A percentile compares a stretch with the other conserved stretches of the same genome.
These are phyloP conservation scores for Amphimedon queenslandica DNA, from an alignment of 37 sponge, comb jelly and placozoan species.

Conservation along the genomic window DNA sequence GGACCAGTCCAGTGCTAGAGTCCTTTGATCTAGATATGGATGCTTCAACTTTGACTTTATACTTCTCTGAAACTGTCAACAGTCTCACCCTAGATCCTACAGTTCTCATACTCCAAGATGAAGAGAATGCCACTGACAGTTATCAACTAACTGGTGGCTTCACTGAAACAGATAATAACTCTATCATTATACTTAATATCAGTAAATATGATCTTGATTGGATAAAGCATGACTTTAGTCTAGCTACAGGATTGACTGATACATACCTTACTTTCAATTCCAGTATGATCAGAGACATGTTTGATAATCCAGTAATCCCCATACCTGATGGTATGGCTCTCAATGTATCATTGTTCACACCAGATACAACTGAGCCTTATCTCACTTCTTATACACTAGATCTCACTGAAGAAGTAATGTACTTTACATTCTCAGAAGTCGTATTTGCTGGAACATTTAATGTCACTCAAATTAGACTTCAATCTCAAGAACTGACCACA, in stretches of 20 bases:
- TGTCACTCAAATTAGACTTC: conserved; percentile 42
- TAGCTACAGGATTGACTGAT: conserved; percentile 30
- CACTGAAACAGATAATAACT: conserved; percentile 47
- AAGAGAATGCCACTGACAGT: neutral
- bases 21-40: conserved; percentile 75
- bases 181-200: conserved; percentile 71
- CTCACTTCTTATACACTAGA: conserved; percentile 66
- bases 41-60: conserved; percentile 57
- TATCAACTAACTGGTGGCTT: conserved; percentile 69
- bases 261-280: conserved; percentile 64
- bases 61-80: conserved; percentile 92
- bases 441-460: conserved; percentile 67
- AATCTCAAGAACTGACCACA: conserved; percentile 6
- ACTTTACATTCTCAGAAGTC: conserved; percentile 79
- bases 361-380: conserved; percentile 64
- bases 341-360: conserved; percentile 39
- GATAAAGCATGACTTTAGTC: conserved; percentile 57
- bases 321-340: conserved; percentile 36
- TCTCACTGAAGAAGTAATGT: conserved; percentile 65
- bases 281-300: conserved; percentile 72
- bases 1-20: conserved; percentile 52
- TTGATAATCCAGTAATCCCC: conserved; percentile 55
- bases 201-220: conserved; percentile 60
- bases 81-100: conserved; percentile 31
- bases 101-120: conserved; percentile 46